Evolutionary conservation across 2,113 vertebrate species (phyloP).

Genomic region (Anolis sagrei): DNA sequence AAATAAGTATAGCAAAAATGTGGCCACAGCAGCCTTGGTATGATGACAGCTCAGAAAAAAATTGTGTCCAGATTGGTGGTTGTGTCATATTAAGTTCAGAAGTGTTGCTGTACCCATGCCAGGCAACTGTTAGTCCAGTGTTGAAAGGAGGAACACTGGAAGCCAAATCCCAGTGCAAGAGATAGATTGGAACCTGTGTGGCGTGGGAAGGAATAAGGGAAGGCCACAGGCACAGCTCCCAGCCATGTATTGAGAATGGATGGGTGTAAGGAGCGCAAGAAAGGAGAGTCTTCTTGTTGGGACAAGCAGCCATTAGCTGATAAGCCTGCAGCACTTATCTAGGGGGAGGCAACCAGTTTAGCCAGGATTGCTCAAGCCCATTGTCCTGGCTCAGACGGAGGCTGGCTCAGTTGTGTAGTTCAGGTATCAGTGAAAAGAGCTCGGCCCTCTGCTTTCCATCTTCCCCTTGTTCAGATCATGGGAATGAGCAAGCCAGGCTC

Average conservation of each 20-base stretch:
- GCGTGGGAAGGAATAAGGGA: not conserved
- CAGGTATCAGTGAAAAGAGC: not conserved
- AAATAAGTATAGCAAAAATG: not conserved
- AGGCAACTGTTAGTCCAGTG: not conserved
- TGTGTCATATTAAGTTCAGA: not conserved
- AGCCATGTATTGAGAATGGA: not conserved
- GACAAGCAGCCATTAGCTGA: constrained; percentile 17
- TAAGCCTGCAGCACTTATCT: constrained; percentile 29
- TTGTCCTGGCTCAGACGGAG: not conserved
- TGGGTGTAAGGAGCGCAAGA: not conserved
- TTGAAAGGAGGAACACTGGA: not conserved
- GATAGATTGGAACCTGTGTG: not conserved
- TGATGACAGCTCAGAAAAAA: not conserved
- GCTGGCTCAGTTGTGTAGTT: not conserved
- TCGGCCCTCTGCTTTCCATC: not conserved
- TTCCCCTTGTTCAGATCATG: not conserved
- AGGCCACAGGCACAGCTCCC: not conserved
- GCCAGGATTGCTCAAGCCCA: constrained; percentile 28
- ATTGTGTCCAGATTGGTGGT: not conserved
- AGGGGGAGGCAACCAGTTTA: constrained; percentile 7
- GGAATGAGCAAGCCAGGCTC: not conserved
- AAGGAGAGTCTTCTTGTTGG: constrained; percentile 28
- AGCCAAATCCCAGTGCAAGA: not conserved
- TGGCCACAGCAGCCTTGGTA: not conserved
- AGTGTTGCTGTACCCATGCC: not conserved